These are phyloP conservation scores for Oscheius sp. DNA, from an alignment of 2,888 invertebrate species.

Conservation along the genomic window DNA sequence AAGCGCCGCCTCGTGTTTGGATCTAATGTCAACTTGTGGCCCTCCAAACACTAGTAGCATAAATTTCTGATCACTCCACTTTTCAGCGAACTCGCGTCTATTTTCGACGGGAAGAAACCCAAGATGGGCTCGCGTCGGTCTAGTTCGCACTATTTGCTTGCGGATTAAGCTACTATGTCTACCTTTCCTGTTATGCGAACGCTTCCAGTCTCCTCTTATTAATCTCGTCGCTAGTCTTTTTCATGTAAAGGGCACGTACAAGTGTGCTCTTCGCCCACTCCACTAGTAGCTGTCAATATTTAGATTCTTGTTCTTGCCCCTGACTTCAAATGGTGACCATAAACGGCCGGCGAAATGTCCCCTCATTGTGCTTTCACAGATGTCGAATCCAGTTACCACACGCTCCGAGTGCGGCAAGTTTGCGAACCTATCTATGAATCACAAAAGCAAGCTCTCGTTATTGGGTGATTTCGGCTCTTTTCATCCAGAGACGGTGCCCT, in stretches of 20 bases:
- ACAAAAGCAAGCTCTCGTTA: slow-evolving; percentile 2
- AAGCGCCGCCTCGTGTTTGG: slow-evolving; percentile 12
- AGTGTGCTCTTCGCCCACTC: too few relatives aligned
- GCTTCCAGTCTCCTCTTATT: slow-evolving; percentile 6
- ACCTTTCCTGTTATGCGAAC: slow-evolving; percentile 17
- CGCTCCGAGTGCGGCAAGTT: slow-evolving; percentile 6
- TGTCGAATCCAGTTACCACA: slow-evolving; percentile 32
- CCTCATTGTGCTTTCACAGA: slow-evolving; percentile 19
- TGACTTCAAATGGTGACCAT: slow-evolving; percentile 34
- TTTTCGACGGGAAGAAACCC: slow-evolving; percentile 13
- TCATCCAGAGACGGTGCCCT: slow-evolving; percentile 9
- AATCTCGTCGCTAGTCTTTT: not conserved
- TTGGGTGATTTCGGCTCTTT: slow-evolving; percentile 22
- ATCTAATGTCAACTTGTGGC: slow-evolving; percentile 17
- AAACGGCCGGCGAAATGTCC: slow-evolving; percentile 12
- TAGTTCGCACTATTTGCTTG: slow-evolving; percentile 21
- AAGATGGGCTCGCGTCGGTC: slow-evolving; percentile 25
- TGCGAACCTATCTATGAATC: slow-evolving; percentile 22
- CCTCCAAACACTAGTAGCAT: slow-evolving; percentile 19
- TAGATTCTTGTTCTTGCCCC: slow-evolving; percentile 29
- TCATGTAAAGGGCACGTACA: too few relatives aligned
- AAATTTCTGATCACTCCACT: slow-evolving; percentile 28
- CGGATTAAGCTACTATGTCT: slow-evolving; percentile 34
- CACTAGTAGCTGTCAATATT: slow-evolving; percentile 37
- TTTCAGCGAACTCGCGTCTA: slow-evolving; percentile 14